Base-by-base conservation (phyloP, 2,113 vertebrate species). In the Anguilla japonica region DNA sequence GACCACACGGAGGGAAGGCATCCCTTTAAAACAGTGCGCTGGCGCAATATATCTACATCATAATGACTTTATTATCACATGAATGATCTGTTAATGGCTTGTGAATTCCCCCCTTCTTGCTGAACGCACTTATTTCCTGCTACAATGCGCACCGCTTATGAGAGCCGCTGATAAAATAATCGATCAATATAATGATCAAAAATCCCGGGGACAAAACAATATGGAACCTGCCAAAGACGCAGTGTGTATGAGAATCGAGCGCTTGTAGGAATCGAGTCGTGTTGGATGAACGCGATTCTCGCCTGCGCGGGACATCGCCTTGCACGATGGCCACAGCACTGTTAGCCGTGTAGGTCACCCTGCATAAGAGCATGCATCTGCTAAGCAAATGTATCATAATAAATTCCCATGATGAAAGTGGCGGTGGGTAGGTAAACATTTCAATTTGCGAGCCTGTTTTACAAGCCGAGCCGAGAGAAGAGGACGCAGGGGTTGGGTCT, bases 101-200 rank as follows among this genome's bases (percentile, higher is more conserved):
- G 60, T 22, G 43, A 63, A 87, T 87, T 83, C 86, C 50, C 85
- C 29, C 50, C 41, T 85, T 57, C 81, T 46, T 82, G 79, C 57
- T 34, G 34, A 63, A n/a, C 41, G 53, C 79, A 81, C 85, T 41
- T 43, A 41, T 67, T 81, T 86, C 40, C 43, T 22, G 22, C 78
- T 11, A 80, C 78, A 81, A 39, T 60, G 78, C 40, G 9, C 67
- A 39, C 43, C 75, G 13, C 79, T 86, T 81, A 82, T 41, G 79
- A 16, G 85, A 81, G 40, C 41, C 50, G 14, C 84, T 81, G 79
- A 57, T 53, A 81, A 63, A 40, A 81, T 26, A n/a, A 56, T 43
- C 22, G 60, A 86, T 85, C 57, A 50, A 85, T 43, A 81, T 79
- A 81, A 18, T 60, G 79, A 79, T 57, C 84, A 81, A 81, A 85